Evolutionary conservation across 1,140 invertebrate species (phyloP).

Genomic region (Pseudomyrmex sp.): DNA sequence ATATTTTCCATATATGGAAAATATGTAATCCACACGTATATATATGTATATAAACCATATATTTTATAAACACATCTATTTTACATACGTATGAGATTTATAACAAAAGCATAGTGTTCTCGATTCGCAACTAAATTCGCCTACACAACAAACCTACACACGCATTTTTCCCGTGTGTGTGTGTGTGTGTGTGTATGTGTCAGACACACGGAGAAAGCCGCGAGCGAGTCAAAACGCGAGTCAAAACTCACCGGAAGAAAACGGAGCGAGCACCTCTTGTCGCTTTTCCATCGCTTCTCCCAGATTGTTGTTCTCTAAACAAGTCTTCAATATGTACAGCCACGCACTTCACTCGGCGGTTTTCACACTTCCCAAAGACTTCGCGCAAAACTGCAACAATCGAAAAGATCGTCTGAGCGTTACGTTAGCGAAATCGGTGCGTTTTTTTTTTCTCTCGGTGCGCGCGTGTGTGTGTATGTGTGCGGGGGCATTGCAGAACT

Average conservation of each 20-base stretch:
- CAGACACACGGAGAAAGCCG: slow-evolving; percentile 63
- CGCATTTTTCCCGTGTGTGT: not conserved
- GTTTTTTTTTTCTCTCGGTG: not conserved
- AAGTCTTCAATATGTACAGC: too few relatives aligned
- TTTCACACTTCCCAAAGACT: slow-evolving; percentile 37
- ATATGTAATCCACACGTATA: not conserved
- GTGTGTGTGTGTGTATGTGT: slow-evolving; percentile 1
- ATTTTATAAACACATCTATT: not conserved
- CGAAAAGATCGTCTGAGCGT: slow-evolving; percentile 8
- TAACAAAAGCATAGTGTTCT: not conserved
- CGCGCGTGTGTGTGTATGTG: too few relatives aligned
- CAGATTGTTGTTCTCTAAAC: not conserved
- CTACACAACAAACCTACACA: slow-evolving; percentile 19
- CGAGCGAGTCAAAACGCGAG: slow-evolving; percentile 13
- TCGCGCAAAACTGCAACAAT: slow-evolving; percentile 54
- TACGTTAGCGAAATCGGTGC: not conserved
- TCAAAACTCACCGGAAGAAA: slow-evolving; percentile 81
- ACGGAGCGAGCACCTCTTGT: slow-evolving; percentile 81
- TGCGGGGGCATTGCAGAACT: too few relatives aligned
- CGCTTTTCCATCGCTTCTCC: slow-evolving; percentile 80
- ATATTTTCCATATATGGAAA: too few relatives aligned
- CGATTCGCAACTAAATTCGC: slow-evolving; percentile 6
- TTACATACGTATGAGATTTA: too few relatives aligned
- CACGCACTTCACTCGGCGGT: not conserved
- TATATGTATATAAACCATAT: not conserved